Conservation (phyloP, 2,888 invertebrate species). For the Leptopilina syphax region DNA sequence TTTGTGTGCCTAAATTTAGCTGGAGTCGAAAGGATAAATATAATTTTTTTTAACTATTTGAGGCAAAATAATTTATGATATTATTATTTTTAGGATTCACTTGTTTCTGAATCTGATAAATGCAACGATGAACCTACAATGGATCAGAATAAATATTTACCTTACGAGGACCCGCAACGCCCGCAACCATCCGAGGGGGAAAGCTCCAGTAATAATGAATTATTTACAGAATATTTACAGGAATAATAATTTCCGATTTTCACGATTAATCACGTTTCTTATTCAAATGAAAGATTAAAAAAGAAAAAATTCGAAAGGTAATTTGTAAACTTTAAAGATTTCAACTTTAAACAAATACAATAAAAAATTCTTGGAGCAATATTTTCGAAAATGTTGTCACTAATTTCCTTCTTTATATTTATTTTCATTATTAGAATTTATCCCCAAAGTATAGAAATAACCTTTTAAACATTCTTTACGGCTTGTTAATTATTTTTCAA, state of each 20-base stretch:
- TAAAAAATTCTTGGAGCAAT: too few species aligned
- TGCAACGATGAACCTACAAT: conserved; percentile 57
- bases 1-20: too few species aligned
- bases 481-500: too few species aligned
- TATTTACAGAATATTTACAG: background rate
- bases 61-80: background rate
- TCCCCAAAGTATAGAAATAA: too few species aligned
- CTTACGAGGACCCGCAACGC: conserved; percentile 52
- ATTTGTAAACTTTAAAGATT: too few species aligned
- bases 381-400: too few species aligned
- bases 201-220: background rate
- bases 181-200: conserved; percentile 35
- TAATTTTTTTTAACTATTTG: background rate
- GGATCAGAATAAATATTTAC: conserved; percentile 57
- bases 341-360: too few species aligned
- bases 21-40: too few species aligned
- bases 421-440: too few species aligned
- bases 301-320: background rate
- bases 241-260: background rate
- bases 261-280: too few species aligned
- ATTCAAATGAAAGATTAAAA: background rate
- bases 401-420: too few species aligned
- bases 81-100: conserved; percentile 7
- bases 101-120: conserved; percentile 58
- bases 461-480: too few species aligned